Evolutionary conservation across 2,113 vertebrate species (phyloP).

Genomic region (Gymnarchus niloticus): DNA sequence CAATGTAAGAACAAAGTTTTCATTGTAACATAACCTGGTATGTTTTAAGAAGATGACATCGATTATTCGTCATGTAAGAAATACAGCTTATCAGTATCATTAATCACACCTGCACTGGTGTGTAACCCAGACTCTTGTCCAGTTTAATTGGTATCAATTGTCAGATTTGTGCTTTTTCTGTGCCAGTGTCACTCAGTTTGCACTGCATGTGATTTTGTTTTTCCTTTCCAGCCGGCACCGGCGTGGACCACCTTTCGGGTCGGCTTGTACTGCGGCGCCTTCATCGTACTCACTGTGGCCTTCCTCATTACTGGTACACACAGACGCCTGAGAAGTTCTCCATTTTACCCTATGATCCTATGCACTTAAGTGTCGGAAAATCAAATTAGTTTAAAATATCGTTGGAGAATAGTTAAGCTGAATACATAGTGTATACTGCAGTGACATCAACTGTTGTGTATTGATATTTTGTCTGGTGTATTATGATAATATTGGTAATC

Average conservation of each 20-base stretch:
- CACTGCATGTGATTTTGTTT: background rate
- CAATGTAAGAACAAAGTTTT: background rate
- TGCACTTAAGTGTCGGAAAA: background rate
- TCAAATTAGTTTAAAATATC: background rate
- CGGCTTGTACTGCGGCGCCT: conserved; percentile 90
- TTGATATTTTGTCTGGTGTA: background rate
- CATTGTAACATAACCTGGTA: background rate
- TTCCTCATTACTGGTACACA: conserved; percentile 81
- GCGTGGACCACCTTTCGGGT: conserved; percentile 97
- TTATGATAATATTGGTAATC: background rate
- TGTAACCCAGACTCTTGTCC: background rate
- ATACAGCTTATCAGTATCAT: background rate
- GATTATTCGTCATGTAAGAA: background rate
- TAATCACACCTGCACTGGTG: background rate
- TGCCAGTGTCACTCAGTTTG: too few relatives aligned
- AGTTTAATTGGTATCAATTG: background rate
- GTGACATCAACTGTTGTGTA: background rate
- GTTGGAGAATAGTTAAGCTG: background rate
- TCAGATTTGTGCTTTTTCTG: background rate
- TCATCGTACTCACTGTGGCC: conserved; percentile 80
- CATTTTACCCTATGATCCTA: background rate
- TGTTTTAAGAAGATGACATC: background rate
- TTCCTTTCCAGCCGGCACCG: conserved; percentile 78
- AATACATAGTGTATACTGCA: background rate
- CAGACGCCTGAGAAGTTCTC: background rate